A percentile compares a stretch with the other conserved stretches of the same genome.
Evolutionary conservation across 2,797 vertebrate genomes (phyloP).

Genomic region (Crenuchus spilurus): DNA sequence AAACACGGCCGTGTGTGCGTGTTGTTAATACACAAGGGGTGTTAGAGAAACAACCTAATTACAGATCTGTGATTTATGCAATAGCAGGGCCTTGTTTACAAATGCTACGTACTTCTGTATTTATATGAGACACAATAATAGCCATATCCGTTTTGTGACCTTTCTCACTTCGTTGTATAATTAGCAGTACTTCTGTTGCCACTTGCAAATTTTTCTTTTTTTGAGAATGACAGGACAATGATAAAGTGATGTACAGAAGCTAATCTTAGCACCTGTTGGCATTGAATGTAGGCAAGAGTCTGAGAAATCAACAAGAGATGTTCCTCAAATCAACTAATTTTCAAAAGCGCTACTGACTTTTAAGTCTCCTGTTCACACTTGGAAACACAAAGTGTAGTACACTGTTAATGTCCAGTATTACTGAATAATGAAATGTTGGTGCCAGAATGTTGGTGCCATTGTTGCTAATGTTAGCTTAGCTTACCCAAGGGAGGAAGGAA

Average conservation of each 20-base stretch:
- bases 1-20: conserved; percentile 49
- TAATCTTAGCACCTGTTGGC: neutral
- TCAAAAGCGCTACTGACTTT: neutral
- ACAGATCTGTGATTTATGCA: conserved; percentile 61
- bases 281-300: neutral
- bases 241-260: neutral
- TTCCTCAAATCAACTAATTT: neutral
- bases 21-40: conserved; percentile 54
- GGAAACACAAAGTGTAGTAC: too few species aligned
- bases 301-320: neutral
- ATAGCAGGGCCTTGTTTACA: conserved; percentile 55
- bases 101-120: conserved; percentile 42
- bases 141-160: conserved; percentile 40
- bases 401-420: too few species aligned
- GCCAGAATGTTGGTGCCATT: too few species aligned
- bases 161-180: conserved; percentile 17
- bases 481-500: too few species aligned
- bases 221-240: neutral
- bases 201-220: conserved; percentile 5
- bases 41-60: conserved; percentile 61
- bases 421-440: too few species aligned
- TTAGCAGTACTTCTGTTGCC: conserved; percentile 26
- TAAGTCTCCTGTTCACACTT: too few species aligned
- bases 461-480: too few species aligned
- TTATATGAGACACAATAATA: conserved; percentile 44